Evolutionary conservation across 2,113 vertebrate species (phyloP).

Genomic region (Cryptomyrus ogoouensis): DNA sequence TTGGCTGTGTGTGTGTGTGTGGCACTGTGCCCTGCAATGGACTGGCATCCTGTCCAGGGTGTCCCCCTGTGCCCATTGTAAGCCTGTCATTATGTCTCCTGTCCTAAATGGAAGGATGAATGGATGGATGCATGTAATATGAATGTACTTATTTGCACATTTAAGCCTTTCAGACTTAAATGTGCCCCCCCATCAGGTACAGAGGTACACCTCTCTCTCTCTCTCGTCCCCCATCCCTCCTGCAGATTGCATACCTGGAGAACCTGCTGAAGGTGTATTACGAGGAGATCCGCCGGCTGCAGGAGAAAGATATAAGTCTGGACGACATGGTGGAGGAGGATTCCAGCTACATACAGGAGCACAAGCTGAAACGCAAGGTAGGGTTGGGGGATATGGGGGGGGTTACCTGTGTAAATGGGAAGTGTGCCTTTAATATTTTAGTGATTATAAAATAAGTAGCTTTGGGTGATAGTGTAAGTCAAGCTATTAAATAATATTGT

Average conservation of each 20-base stretch:
- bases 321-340: slow-evolving; percentile 70
- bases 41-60: background rate
- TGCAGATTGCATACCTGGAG: slow-evolving; percentile 77
- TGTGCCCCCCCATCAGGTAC: no score
- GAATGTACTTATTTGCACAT: background rate
- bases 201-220: background rate
- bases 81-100: background rate
- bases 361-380: slow-evolving; percentile 77
- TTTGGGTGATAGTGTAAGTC: background rate
- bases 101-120: background rate
- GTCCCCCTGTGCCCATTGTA: background rate
- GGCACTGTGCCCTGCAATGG: background rate
- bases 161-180: background rate
- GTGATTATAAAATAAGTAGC: background rate
- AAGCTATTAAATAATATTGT: background rate
- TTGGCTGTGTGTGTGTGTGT: background rate
- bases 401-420: background rate
- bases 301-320: slow-evolving; percentile 72
- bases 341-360: slow-evolving; percentile 80
- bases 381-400: background rate
- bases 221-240: background rate
- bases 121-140: background rate
- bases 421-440: background rate
- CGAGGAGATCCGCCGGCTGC: slow-evolving; percentile 73
- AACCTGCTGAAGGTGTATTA: slow-evolving; percentile 75